Conservation (phyloP, 1,140 invertebrate species). For the Bursaphelenchus mucronatus region DNA sequence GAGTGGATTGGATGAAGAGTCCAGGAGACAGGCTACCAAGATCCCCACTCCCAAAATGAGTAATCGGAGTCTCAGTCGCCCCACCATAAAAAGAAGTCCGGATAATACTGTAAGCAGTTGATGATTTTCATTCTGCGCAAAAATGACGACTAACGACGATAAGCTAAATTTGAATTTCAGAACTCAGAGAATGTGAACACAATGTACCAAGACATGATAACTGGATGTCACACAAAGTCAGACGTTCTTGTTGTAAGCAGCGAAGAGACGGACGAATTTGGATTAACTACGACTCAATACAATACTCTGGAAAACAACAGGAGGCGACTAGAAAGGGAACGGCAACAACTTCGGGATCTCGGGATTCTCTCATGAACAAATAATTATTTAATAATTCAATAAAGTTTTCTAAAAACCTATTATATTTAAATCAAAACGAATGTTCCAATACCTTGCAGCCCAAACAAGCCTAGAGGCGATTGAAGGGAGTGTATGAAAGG, state of each 20-base stretch:
- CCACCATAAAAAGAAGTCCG: not conserved
- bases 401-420: not conserved
- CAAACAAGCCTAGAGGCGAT: conserved; percentile 2
- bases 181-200: conserved; percentile 2
- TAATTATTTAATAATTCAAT: conserved; percentile 20
- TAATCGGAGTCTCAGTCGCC: not conserved
- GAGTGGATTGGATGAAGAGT: not conserved
- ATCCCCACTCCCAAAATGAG: conserved; percentile 14
- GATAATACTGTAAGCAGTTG: not conserved
- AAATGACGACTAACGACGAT: not conserved
- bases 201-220: not conserved
- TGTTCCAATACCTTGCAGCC: conserved; percentile 8
- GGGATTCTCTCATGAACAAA: conserved; percentile 34
- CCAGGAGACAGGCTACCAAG: not conserved
- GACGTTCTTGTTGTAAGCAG: not conserved
- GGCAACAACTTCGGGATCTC: conserved; percentile 37
- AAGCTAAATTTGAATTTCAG: conserved; percentile 3
- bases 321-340: conserved; percentile 32
- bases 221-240: not conserved
- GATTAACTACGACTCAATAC: conserved; percentile 28
- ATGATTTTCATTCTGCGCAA: not conserved
- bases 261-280: conserved; percentile 18
- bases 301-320: conserved; percentile 39
- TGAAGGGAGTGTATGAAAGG: conserved; percentile 9
- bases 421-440: conserved; percentile 3